Percentiles rank a stretch among this genome's conserved stretches.
These are phyloP conservation scores for Scaptomyza parva DNA, from an alignment of 2,888 invertebrate species.

Conservation along the genomic window DNA sequence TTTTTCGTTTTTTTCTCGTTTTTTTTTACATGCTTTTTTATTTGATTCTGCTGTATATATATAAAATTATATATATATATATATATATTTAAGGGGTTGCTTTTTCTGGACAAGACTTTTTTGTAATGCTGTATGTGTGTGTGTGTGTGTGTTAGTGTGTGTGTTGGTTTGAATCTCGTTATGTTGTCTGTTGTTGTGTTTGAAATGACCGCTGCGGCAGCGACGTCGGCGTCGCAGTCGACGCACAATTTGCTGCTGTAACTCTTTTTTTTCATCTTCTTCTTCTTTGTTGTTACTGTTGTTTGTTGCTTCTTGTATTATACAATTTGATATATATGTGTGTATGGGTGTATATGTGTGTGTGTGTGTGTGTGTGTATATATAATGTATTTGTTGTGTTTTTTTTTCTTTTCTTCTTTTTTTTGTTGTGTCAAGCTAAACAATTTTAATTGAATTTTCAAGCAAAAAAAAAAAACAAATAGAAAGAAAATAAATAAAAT, in stretches of 20 bases:
- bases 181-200: conserved; percentile 81
- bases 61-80: conserved; percentile 32
- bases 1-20: conserved; percentile 59
- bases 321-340: conserved; percentile 59
- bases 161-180: conserved; percentile 74
- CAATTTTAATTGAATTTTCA: conserved; percentile 81
- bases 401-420: conserved; percentile 34
- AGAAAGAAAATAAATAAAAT: no score
- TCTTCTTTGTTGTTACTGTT: conserved; percentile 11
- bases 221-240: conserved; percentile 57
- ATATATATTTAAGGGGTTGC: conserved; percentile 50
- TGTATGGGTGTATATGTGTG: conserved; percentile 19
- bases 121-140: conserved; percentile 20
- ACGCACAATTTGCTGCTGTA: conserved; percentile 58
- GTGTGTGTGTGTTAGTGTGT: conserved; percentile 54
- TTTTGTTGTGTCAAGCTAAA: conserved; percentile 52
- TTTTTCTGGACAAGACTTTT: conserved; percentile 46
- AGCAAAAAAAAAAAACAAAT: conserved; percentile 37
- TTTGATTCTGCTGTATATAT: conserved; percentile 64
- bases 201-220: conserved; percentile 70
- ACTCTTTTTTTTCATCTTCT: conserved; percentile 57
- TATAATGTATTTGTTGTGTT: conserved; percentile 63
- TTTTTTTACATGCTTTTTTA: conserved; percentile 72
- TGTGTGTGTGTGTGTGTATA: not conserved
- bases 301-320: conserved; percentile 24